phyloP scores from a whole-genome alignment of 2,113 vertebrate species.

The Gorsachius goisagi region DNA sequence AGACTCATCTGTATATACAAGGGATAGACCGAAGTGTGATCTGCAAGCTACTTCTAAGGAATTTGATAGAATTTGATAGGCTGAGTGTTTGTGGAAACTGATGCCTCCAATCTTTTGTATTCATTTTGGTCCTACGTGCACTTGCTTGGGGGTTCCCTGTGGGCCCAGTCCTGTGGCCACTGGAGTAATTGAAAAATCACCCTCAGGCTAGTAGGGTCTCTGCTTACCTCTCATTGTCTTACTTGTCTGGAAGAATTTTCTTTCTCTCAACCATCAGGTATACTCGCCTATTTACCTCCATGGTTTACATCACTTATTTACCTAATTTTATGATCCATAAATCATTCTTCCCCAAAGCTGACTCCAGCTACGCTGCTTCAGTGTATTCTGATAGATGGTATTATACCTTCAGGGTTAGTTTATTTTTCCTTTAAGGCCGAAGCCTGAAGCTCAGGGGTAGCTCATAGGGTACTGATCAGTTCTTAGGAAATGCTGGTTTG shows the following conservation, averaged over 20 bases:
- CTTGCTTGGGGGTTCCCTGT: neutral
- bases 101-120: neutral
- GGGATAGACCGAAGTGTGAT: neutral
- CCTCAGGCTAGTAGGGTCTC: neutral
- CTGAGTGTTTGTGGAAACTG: neutral
- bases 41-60: neutral
- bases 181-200: neutral
- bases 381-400: neutral
- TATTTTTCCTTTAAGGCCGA: neutral
- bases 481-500: neutral
- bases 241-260: neutral
- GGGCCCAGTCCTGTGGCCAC: neutral
- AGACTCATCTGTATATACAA: rapidly evolving
- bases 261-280: neutral
- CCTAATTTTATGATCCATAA: neutral
- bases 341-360: neutral
- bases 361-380: neutral
- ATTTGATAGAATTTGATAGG: neutral
- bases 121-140: neutral
- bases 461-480: rapidly evolving
- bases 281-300: neutral
- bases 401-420: neutral
- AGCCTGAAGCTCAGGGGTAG: neutral
- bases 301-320: neutral
- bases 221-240: neutral